A percentile compares a stretch with the other conserved stretches of the same genome.
Conservation (phyloP, 64 coral and sea anemone species). For the Porites australiensis region DNA sequence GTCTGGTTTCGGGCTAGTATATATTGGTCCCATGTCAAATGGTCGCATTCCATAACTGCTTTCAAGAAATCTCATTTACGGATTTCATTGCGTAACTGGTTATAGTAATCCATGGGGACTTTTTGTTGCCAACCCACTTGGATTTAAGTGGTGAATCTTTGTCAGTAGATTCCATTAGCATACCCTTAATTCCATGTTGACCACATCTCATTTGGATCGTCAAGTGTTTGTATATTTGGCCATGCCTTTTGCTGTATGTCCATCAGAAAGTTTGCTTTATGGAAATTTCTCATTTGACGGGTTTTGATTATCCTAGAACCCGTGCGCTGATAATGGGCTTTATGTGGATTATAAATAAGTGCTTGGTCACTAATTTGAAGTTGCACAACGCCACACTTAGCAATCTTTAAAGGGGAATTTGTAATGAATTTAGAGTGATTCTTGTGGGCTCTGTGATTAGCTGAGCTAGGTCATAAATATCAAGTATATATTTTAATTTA, state of each 20-base stretch:
- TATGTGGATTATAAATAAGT: background rate
- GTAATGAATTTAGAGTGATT: constrained; percentile 16
- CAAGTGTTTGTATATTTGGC: background rate
- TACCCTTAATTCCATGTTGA: no score
- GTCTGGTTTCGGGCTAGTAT: background rate
- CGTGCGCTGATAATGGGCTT: no score
- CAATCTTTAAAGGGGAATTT: background rate
- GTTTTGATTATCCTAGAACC: no score
- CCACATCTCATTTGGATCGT: background rate
- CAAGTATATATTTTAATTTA: background rate
- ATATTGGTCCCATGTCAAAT: background rate
- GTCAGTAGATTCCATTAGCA: background rate
- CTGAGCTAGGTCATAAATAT: constrained; percentile 29
- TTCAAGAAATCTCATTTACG: constrained; percentile 7
- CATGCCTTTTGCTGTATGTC: constrained; percentile 31
- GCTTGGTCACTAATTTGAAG: constrained; percentile 42
- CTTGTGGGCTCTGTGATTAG: constrained; percentile 35
- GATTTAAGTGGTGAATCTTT: constrained; percentile 45
- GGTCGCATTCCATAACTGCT: background rate
- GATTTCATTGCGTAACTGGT: background rate
- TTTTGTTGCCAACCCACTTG: constrained; percentile 50
- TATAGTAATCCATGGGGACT: background rate
- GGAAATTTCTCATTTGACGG: no score
- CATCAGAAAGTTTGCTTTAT: background rate
- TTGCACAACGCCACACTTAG: constrained; percentile 34